Evolutionary conservation across 2,113 vertebrate species (phyloP), one percentile per base, ranked within the genome.

Genomic region (Burhinus oedicnemus): DNA sequence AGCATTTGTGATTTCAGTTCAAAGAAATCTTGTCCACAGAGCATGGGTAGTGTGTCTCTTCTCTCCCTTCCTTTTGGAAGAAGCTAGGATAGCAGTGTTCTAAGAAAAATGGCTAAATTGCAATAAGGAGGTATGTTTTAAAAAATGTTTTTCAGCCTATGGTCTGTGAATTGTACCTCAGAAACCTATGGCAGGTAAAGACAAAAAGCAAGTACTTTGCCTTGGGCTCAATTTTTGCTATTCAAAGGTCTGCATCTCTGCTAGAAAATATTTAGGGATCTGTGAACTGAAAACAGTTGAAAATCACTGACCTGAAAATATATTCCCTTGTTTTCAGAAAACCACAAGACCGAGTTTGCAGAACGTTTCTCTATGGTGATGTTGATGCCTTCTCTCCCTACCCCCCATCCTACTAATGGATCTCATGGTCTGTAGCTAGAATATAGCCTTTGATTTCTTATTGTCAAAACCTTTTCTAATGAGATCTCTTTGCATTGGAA

Each of bases 291-390:
- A 91, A 93, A 36, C 58, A 45, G 74, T 83, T 94, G 78, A 93
- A 95, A 90, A 74, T 80, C 84, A 77, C 54, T 90, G 90, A 96
- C 92, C 87, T 96, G 95, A 95, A 96, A 95, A 93, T 49, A n/a
- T 11, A 66, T 89, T 95, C 65, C 40, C 81, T 85, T 85, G 65
- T 93, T 96, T 94, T 62, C 74, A 83, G 74, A 89, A 76, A 69
- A 42, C 5, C 40, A 38, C 1, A 15, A 89, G 78, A 42, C 84
- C 72, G 87, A 83, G 42, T 57, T 94, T 79, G 54, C 54, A 58
- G 81, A 82, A 47, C 15, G 5, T 85, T 89, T 89, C 52, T 94
- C 44, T 85, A 0, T 95, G 66, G 58, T 90, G 38, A 65, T 69
- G 58, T 23, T 85, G 77, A 79, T 69, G 70, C 18, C 30, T 80